Base-by-base conservation (phyloP, 2,888 invertebrate species). In the Brachynemurus nebulosus region DNA sequence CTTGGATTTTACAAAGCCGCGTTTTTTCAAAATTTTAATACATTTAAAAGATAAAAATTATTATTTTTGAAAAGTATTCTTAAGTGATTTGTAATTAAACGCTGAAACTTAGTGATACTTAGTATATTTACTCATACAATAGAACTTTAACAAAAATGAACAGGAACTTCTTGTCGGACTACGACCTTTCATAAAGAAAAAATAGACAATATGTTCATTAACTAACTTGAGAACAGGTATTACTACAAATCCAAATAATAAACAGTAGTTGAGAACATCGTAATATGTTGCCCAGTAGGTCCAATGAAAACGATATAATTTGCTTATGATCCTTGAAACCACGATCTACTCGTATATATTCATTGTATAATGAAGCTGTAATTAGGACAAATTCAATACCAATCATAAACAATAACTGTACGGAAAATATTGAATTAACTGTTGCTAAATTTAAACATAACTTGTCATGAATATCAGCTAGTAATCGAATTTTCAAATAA, bases 101-200 rank as follows among this genome's bases (percentile, higher is more conserved):
- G n/a, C n/a, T n/a, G n/a, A n/a, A n/a, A n/a, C n/a, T n/a, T n/a
- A n/a, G n/a, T n/a, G n/a, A n/a, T n/a, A n/a, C n/a, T n/a, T n/a
- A n/a, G n/a, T n/a, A n/a, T n/a, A n/a, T n/a, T n/a, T n/a, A n/a
- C n/a, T n/a, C n/a, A n/a, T n/a, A n/a, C n/a, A n/a, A n/a, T n/a
- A n/a, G n/a, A n/a, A n/a, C n/a, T n/a, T n/a, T n/a, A n/a, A n/a
- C n/a, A n/a, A n/a, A n/a, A n/a, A n/a, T n/a, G n/a, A n/a, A n/a
- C n/a, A n/a, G n/a, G n/a, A n/a, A n/a, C n/a, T n/a, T n/a, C n/a
- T n/a, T n/a, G n/a, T n/a, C n/a, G n/a, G n/a, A n/a, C 40, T 7
- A 52, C 44, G 1, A 51, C 36, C 9, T 42, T 18, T 7, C 47
- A 46, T 2, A 52, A 46, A 40, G 52, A 52, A 9, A 50, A 11